These are phyloP conservation scores for Holothuria glaberrima DNA, from an alignment of 35 echinoderm and acorn worm genomes.

Conservation along the genomic window DNA sequence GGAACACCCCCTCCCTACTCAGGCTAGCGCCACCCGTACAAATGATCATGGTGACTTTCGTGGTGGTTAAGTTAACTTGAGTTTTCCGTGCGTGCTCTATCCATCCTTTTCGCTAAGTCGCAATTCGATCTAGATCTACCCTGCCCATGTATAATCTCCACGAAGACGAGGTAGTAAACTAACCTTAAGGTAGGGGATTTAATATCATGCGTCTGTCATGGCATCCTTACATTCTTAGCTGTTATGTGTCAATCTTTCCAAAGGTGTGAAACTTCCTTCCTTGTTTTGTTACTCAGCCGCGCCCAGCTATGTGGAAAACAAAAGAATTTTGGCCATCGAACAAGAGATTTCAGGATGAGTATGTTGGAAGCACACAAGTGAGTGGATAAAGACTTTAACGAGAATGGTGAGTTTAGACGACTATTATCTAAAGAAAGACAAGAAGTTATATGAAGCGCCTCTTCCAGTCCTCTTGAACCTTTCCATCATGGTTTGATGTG, in stretches of 20 bases:
- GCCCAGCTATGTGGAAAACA: slow-evolving; percentile 20
- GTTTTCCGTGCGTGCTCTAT: no score
- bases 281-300: background rate
- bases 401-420: background rate
- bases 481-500: background rate
- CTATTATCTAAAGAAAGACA: background rate
- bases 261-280: slow-evolving; percentile 28
- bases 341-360: slow-evolving; percentile 18
- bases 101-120: no score
- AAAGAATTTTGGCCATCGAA: slow-evolving; percentile 1
- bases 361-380: background rate
- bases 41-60: no score
- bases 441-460: slow-evolving; percentile 6
- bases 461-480: slow-evolving; percentile 3
- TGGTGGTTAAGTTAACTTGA: no score
- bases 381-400: slow-evolving; percentile 13
- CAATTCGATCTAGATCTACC: no score
- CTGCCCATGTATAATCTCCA: no score
- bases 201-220: no score
- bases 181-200: no score
- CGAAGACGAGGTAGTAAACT: no score
- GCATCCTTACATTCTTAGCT: slow-evolving; percentile 36
- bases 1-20: no score
- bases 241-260: slow-evolving; percentile 36
- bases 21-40: no score